Percentiles rank a stretch among this genome's conserved stretches.
Evolutionary conservation across 1,140 invertebrate species (phyloP).

Genomic region (Papilio glaucus): DNA sequence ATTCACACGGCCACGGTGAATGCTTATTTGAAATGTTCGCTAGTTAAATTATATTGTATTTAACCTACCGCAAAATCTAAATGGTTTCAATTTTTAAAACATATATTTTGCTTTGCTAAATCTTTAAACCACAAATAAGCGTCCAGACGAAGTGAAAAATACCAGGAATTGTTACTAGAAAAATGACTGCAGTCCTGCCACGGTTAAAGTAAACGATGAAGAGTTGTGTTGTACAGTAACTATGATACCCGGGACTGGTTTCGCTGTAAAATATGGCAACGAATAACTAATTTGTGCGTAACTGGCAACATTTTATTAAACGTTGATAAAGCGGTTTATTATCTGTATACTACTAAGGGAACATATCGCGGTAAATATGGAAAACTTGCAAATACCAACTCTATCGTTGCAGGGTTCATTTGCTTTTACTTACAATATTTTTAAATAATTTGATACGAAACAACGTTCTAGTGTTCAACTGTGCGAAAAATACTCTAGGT

Average conservation of each 20-base stretch:
- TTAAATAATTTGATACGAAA: neutral
- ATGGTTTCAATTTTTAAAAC: too few species aligned
- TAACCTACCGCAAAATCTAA: too few species aligned
- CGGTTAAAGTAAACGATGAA: constrained; percentile 1
- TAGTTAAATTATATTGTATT: too few species aligned
- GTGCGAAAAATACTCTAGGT: too few species aligned
- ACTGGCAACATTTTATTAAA: constrained; percentile 18
- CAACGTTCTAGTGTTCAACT: neutral
- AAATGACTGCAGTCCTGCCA: neutral
- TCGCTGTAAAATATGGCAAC: constrained; percentile 5
- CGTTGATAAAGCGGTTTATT: constrained; percentile 16
- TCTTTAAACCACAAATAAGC: too few species aligned
- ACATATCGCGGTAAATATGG: constrained; percentile 13
- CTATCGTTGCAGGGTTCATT: neutral
- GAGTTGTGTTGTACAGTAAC: neutral
- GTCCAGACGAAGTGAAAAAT: too few species aligned
- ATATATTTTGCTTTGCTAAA: too few species aligned
- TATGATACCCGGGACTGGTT: neutral
- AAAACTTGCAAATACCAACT: constrained; percentile 2
- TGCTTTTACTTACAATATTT: neutral
- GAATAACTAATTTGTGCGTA: constrained; percentile 14
- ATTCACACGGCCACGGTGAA: too few species aligned
- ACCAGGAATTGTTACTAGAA: too few species aligned
- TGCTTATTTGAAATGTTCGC: too few species aligned
- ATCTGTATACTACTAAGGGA: neutral